phyloP scores from a whole-genome alignment of 1,140 invertebrate genomes.

The Euwallacea fornicatus region DNA sequence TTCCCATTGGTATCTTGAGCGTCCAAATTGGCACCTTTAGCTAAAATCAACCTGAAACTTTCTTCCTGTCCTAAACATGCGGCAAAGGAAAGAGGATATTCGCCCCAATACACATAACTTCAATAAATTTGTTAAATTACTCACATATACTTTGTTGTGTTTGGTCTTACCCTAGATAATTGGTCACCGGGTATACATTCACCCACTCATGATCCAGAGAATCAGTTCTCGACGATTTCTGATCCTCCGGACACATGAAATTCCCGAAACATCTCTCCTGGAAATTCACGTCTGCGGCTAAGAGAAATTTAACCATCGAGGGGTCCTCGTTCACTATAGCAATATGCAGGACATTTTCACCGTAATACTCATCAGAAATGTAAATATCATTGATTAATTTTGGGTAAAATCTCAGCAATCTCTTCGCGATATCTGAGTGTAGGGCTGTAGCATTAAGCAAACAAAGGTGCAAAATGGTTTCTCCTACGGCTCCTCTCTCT shows the following conservation, averaged over 20 bases:
- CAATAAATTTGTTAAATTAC: conserved; percentile 32
- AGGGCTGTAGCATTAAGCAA: conserved; percentile 87
- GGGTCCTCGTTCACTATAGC: conserved; percentile 98
- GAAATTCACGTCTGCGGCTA: conserved; percentile 89
- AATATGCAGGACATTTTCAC: conserved; percentile 91
- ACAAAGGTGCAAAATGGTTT: conserved; percentile 92
- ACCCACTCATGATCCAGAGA: conserved; percentile 92
- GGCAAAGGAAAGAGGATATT: conserved; percentile 95
- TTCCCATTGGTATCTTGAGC: conserved; percentile 97
- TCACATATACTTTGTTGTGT: conserved; percentile 11
- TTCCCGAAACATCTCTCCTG: conserved; percentile 91
- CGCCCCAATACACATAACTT: conserved; percentile 97
- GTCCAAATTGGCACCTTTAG: conserved; percentile 92
- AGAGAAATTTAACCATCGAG: conserved; percentile 92
- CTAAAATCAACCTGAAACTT: conserved; percentile 90
- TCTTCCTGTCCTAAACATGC: conserved; percentile 97
- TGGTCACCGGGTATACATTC: conserved; percentile 79
- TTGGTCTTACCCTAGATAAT: conserved; percentile 85
- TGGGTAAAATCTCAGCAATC: conserved; percentile 88
- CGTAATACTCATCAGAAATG: conserved; percentile 95
- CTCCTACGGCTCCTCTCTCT: conserved; percentile 92
- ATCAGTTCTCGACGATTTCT: conserved; percentile 87
- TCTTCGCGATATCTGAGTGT: conserved; percentile 90
- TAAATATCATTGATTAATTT: conserved; percentile 96
- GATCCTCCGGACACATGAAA: conserved; percentile 97